Evolutionary conservation across 2,113 vertebrate genomes (phyloP), one percentile per base, ranked within the genome.

Genomic region (Tiliqua scincoides): DNA sequence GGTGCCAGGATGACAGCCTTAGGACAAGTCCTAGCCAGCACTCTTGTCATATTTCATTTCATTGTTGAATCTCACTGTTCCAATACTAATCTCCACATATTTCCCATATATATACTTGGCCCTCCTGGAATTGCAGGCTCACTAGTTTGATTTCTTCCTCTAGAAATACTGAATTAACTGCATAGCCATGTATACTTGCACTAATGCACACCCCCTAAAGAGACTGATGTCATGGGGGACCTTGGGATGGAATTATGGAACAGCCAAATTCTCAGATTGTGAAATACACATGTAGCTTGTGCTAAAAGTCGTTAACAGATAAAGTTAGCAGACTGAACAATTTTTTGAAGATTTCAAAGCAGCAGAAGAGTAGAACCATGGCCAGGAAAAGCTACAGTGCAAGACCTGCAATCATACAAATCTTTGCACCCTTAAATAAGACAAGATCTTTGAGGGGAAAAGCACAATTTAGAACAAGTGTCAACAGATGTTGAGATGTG

Each of bases 41-140:
- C 9, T 83, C n/a, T 37, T 57, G 23, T 35, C n/a, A 57, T 68
- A 85, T 54, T 85, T 76, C 59, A 52, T 76, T 85, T 68, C 54
- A 72, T 37, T 62, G 35, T 61, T 70, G 52, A 78, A 71, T 12
- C 27, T 61, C 61, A 43, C 20, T n/a, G 14, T 61, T 71, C 63
- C 23, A 14, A 6, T 59, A 32, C 67, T 57, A 61, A 78, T 43
- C 20, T 25, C 25, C n/a, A 72, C 52, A 37, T 27, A 79, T n/a
- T 48, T 85, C 40, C 37, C 35, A 70, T 85, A 71, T 25, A 67
- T 48, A 59, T 32, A 84, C 4, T 30, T 77, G 43, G 20, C 43
- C 4, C 4, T 62, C 30, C 71, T 65, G 21, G 43, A 65, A 75
- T 25, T 65, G 12, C 11, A 63, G 7, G 30, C n/a, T 48, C 43